Evolutionary conservation across 2,888 invertebrate species (phyloP).

Genomic region (Clunio marinus): DNA sequence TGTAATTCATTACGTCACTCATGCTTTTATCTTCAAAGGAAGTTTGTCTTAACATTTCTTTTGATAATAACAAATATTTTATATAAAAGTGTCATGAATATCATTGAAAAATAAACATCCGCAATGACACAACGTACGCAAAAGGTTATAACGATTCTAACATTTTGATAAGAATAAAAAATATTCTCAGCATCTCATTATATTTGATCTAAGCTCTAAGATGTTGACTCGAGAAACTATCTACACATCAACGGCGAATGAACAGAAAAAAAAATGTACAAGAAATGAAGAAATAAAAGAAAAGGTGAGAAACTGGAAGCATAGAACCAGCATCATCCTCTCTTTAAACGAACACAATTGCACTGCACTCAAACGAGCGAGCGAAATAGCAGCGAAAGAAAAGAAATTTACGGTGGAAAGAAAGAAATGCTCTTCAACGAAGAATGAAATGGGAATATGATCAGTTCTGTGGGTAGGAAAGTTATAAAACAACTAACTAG

Average conservation of each 20-base stretch:
- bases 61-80: too few species aligned
- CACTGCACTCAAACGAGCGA: slow-evolving; percentile 18
- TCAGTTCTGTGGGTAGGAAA: slow-evolving; percentile 46
- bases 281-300: too few species aligned
- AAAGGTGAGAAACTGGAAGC: not conserved
- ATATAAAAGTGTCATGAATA: too few species aligned
- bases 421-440: slow-evolving; percentile 40
- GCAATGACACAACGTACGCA: not conserved
- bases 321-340: slow-evolving; percentile 15
- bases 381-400: slow-evolving; percentile 5
- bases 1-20: too few species aligned
- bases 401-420: slow-evolving; percentile 24
- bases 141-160: not conserved
- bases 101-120: too few species aligned
- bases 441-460: slow-evolving; percentile 33
- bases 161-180: not conserved
- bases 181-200: not conserved
- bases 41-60: too few species aligned
- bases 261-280: not conserved
- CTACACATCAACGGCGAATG: too few species aligned
- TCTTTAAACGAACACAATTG: slow-evolving; percentile 9
- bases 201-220: not conserved
- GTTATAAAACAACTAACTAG: slow-evolving; percentile 52
- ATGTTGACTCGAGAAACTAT: not conserved
- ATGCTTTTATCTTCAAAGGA: too few species aligned